Evolutionary conservation across 2,888 invertebrate genomes (phyloP).

Genomic region (Gryllus longicercus): DNA sequence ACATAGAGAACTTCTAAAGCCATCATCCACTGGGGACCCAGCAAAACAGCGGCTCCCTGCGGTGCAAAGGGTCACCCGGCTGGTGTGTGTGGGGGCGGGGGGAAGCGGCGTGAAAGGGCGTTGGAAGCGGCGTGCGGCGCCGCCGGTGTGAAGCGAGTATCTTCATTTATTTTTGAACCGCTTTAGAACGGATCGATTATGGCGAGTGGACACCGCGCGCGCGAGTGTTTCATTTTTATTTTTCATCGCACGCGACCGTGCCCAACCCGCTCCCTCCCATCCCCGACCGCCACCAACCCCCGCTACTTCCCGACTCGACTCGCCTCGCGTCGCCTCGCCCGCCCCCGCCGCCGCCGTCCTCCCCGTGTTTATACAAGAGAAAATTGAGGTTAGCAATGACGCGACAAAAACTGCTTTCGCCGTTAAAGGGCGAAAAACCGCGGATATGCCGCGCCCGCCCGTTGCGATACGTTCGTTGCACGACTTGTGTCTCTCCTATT

Average conservation of each 20-base stretch:
- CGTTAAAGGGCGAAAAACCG: background rate
- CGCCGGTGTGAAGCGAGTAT: background rate
- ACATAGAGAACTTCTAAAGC: too few species aligned
- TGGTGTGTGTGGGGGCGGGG: too few species aligned
- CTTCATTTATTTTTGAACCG: slow-evolving; percentile 17
- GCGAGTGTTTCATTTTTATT: background rate
- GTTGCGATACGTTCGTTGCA: too few species aligned
- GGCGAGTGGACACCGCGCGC: background rate
- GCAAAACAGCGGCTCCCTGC: too few species aligned
- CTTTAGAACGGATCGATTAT: background rate
- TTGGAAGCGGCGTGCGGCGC: background rate
- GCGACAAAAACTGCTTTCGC: background rate
- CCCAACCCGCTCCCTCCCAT: too few species aligned
- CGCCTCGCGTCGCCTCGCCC: background rate
- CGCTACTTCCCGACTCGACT: background rate
- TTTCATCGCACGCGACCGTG: background rate
- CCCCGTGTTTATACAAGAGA: background rate
- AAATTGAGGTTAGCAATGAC: background rate
- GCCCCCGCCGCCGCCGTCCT: background rate
- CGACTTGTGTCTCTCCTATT: too few species aligned
- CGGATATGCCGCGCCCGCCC: too few species aligned
- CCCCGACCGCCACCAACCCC: background rate
- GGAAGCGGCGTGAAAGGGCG: background rate
- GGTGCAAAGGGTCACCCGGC: too few species aligned
- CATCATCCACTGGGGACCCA: too few species aligned